Evolutionary conservation across 2,797 vertebrate genomes (phyloP), one percentile per base, ranked within the genome.

Genomic region (Micrastur ruficollis): DNA sequence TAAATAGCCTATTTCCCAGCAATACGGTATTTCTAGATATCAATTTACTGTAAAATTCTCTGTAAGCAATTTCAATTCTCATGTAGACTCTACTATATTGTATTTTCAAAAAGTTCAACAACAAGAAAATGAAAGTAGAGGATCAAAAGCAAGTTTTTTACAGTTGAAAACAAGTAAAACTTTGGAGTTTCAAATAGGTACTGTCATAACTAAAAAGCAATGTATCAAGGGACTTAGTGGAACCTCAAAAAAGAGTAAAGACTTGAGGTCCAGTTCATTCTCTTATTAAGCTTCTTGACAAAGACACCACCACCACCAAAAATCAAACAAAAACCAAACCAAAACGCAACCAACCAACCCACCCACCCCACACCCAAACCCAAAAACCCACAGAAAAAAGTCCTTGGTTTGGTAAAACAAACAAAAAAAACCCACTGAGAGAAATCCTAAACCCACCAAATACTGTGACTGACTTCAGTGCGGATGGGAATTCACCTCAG

Each of bases 21-120:
- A 90, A 95, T 74, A 74, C n/a, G 53, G 40, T 46, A 71, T 85
- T 53, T 49, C 95, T 74, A 55, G 47, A 44, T 75, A 88, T 81
- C 92, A 96, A 95, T 97, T 97, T 97, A 96, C 79, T 86, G 42
- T 76, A 93, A 82, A 63, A 96, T 90, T 95, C 91, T 96, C 71
- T 89, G 81, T 92, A 94, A 82, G 85, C 65, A 86, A 93, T 94
- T 97, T 94, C 73, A 95, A 18, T 94, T 95, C 75, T 94, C 47
- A 81, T 46, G 46, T 85, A 86, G 70, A 86, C 67, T 94, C 38
- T 70, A 92, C 49, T 81, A 81, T 72, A 89, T 55, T 97, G 66
- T 94, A 53, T 76, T 96, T 97, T 93, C 72, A 40, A 92, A 84
- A 96, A 92, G 86, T 71, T 94, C 56, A 83, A 36, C 25, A 52